These are phyloP conservation scores for Lasiurus cinereus DNA, from an alignment of 2,113 vertebrate genomes.

Conservation along the genomic window DNA sequence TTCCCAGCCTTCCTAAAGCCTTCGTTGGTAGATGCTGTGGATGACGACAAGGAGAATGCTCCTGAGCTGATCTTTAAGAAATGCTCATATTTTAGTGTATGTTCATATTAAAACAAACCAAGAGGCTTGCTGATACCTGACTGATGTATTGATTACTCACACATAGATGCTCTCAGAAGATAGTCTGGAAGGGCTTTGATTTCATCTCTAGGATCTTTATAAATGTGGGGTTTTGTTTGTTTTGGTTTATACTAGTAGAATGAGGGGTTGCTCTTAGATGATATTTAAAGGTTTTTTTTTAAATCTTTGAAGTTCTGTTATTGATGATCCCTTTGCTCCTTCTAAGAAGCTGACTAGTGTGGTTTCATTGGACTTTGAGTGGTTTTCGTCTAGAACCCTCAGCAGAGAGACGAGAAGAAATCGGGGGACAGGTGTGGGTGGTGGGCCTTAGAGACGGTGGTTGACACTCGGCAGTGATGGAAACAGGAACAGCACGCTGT, in stretches of 20 bases:
- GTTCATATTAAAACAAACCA: neutral
- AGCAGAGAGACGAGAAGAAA: neutral
- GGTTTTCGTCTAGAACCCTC: neutral
- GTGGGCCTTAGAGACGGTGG: neutral
- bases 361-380: neutral
- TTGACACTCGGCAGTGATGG: neutral
- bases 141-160: neutral
- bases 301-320: neutral
- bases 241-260: constrained; percentile 13
- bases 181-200: neutral
- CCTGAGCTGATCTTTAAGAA: neutral
- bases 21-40: neutral
- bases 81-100: neutral
- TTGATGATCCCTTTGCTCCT: neutral
- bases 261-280: neutral
- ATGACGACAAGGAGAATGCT: neutral
- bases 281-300: constrained; percentile 1
- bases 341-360: constrained; percentile 1
- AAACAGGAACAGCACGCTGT: neutral
- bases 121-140: neutral
- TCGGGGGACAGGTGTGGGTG: neutral
- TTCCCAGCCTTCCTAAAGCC: neutral
- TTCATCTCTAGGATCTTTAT: neutral
- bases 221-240: neutral
- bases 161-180: constrained; percentile 11